Evolutionary conservation across 35 echinoderm and acorn worm genomes (phyloP).

Genomic region (Stichopus chloronotus): DNA sequence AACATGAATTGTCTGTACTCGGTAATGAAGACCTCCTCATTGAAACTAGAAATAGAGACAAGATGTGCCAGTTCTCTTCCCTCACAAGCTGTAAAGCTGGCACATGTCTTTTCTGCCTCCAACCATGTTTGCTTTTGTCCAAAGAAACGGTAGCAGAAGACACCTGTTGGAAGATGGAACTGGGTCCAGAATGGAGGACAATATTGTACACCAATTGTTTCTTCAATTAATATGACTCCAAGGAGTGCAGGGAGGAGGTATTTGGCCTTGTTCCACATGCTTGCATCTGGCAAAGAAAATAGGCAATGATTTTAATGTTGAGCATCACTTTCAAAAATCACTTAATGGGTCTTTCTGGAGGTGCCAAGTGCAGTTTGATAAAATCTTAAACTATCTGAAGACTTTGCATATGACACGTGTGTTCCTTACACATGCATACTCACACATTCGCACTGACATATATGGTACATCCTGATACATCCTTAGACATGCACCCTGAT

Average conservation of each 20-base stretch:
- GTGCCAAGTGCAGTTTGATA: no score
- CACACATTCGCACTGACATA: no score
- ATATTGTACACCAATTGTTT: conserved; percentile 57
- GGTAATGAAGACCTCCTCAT: conserved; percentile 79
- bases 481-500: no score
- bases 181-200: conserved; percentile 91
- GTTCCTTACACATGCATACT: no score
- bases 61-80: conserved; percentile 82
- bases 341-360: no score
- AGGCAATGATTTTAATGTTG: background rate
- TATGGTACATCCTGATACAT: no score
- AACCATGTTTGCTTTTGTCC: conserved; percentile 68
- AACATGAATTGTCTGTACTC: conserved; percentile 77
- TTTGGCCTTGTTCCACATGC: background rate
- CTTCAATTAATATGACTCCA: conserved; percentile 13
- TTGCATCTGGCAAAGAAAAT: background rate
- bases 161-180: conserved; percentile 64
- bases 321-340: background rate
- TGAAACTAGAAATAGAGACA: conserved; percentile 67
- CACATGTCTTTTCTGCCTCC: conserved; percentile 79
- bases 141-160: conserved; percentile 86
- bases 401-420: no score
- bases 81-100: conserved; percentile 71
- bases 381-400: no score
- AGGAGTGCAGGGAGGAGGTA: background rate